Conservation (phyloP, 2,113 vertebrate genomes). For the Corythaixoides concolor region DNA sequence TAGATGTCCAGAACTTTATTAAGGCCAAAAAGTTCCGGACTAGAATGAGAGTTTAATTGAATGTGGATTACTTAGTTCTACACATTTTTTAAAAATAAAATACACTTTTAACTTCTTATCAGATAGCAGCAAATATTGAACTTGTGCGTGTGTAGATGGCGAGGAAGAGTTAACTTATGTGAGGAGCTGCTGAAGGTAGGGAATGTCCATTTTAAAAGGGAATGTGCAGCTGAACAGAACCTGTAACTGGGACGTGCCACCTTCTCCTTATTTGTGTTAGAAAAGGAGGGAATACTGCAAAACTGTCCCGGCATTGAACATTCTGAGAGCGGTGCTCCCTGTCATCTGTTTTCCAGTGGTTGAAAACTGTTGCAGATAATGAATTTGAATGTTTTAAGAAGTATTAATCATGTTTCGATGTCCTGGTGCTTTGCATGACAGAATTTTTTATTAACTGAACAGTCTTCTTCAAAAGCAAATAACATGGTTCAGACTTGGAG, state of each 20-base stretch:
- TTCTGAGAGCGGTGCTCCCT: neutral
- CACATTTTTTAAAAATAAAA: neutral
- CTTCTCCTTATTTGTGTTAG: too few relatives aligned
- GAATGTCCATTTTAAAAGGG: accelerated
- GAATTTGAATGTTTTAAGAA: neutral
- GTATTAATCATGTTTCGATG: accelerated
- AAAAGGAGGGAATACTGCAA: neutral
- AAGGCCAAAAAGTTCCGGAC: neutral
- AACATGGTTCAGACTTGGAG: accelerated
- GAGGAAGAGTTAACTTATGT: neutral
- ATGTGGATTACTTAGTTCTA: neutral
- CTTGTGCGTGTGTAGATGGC: neutral
- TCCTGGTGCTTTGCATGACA: neutral
- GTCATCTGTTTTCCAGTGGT: neutral
- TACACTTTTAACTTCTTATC: neutral
- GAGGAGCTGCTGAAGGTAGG: neutral
- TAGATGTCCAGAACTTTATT: neutral
- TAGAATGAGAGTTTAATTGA: neutral
- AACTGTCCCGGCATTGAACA: neutral
- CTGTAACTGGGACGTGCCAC: neutral
- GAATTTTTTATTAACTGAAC: neutral
- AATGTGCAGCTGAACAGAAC: neutral
- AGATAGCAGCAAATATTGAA: neutral
- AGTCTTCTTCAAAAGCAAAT: too few relatives aligned
- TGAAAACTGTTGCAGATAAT: neutral